Evolutionary conservation across 1,140 invertebrate species (phyloP).

Genomic region (Eupeodes corollae): DNA sequence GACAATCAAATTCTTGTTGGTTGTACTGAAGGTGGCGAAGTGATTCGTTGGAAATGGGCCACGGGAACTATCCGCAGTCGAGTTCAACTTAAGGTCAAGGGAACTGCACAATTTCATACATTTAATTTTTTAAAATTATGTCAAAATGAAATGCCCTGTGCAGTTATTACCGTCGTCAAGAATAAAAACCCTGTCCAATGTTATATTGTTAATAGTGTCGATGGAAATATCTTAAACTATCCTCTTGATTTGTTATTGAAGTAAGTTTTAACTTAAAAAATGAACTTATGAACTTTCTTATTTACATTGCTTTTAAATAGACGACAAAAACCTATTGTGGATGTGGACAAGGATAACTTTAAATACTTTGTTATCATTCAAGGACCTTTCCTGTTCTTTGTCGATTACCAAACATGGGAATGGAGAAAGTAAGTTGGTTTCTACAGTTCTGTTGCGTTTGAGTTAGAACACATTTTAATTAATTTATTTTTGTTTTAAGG

Average conservation of each 20-base stretch:
- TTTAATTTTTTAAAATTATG: slow-evolving; percentile 25
- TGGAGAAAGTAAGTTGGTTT: slow-evolving; percentile 11
- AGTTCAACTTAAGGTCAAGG: slow-evolving; percentile 18
- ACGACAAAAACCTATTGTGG: slow-evolving; percentile 12
- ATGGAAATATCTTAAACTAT: slow-evolving; percentile 5
- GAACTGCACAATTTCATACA: background rate
- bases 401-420: slow-evolving; percentile 26
- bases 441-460: background rate
- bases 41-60: slow-evolving; percentile 44
- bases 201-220: slow-evolving; percentile 19
- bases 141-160: slow-evolving; percentile 19
- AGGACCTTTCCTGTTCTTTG: slow-evolving; percentile 26
- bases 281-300: slow-evolving; percentile 4
- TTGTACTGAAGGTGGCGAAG: slow-evolving; percentile 42
- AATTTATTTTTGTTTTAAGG: slow-evolving; percentile 16
- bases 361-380: slow-evolving; percentile 33
- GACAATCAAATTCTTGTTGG: slow-evolving; percentile 40
- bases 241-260: slow-evolving; percentile 12
- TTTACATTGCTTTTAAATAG: slow-evolving; percentile 5
- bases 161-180: slow-evolving; percentile 15
- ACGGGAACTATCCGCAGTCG: slow-evolving; percentile 39
- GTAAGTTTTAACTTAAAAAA: slow-evolving; percentile 11
- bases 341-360: slow-evolving; percentile 18
- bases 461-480: too few species aligned
- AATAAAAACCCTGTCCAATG: slow-evolving; percentile 6